Evolutionary conservation across 2,797 vertebrate species (phyloP), one percentile per base, ranked within the genome.

Genomic region (Oophaga sylvatica): DNA sequence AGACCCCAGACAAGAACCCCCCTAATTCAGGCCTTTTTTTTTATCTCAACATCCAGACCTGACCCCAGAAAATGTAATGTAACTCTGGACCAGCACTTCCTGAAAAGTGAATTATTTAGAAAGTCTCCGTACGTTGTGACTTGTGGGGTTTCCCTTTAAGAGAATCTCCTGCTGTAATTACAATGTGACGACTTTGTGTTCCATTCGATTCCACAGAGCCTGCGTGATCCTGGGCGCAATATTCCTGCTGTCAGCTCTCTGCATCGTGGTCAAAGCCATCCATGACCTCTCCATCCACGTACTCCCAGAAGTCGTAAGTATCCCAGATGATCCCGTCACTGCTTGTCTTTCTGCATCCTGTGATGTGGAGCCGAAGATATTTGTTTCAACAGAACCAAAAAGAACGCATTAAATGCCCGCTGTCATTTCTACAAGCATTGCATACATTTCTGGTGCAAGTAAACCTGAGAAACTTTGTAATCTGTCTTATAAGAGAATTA

Each of bases 191-290:
- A 13, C 26, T 5, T 85, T 77, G 80, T 73, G 70, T 87, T 91
- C 57, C 83, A 73, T 73, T 48, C 91, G 85, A 88, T 70, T 93
- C 91, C 92, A 62, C 96, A 99, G 98, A 94, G 97, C 98, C 60
- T 99, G 98, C 92, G 96, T 97, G 89, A 95, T 99, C 93, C 93
- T 99, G 85, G 98, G 98, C 68, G 91, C 97, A 84, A 95, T 99
- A 92, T 99, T 99, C 91, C 92, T 99, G 86, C 94, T 99, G 89
- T 99, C 98, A 77, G 97, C 98, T 85, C 6, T 99, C 92, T 99
- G 97, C 91, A 99, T 99, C 92, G 94, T 98, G 92, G 96, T 96
- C 91, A 99, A 99, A 95, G 98, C 98, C 89, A 96, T 98, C 92
- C 97, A 99, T 65, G 96, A 99, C 91, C 96, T 99, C 90, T 95